Percentiles rank a stretch among this genome's conserved stretches.
phyloP scores from a whole-genome alignment of 2,888 invertebrate species.

The Tethea ocularis region DNA sequence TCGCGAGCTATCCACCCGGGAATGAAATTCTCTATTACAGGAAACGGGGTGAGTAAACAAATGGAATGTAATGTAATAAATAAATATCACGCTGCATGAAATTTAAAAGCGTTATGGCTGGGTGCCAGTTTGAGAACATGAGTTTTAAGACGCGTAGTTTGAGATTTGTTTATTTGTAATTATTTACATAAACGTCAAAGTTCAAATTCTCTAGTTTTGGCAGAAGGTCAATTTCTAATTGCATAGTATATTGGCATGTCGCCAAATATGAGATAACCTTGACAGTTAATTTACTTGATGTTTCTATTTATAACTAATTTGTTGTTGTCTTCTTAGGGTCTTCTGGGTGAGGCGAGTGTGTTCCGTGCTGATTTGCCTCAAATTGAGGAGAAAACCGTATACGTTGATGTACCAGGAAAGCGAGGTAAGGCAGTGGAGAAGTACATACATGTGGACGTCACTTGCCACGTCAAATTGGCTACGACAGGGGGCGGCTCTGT shows the following conservation, averaged over 20 bases:
- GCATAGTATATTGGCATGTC: constrained; percentile 45
- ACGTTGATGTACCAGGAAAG: constrained; percentile 80
- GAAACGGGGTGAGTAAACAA: constrained; percentile 79
- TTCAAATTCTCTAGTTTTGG: constrained; percentile 44
- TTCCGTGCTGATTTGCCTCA: constrained; percentile 88
- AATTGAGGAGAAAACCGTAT: constrained; percentile 85
- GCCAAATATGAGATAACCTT: constrained; percentile 48
- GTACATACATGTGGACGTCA: constrained; percentile 87
- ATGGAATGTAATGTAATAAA: neutral
- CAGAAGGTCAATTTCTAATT: constrained; percentile 51
- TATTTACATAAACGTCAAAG: constrained; percentile 40
- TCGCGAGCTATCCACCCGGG: constrained; percentile 86
- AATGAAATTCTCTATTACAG: constrained; percentile 86
- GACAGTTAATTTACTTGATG: constrained; percentile 33
- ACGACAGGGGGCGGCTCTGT: constrained; percentile 84
- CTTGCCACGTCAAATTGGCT: constrained; percentile 85
- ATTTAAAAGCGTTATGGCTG: constrained; percentile 30
- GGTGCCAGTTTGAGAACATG: constrained; percentile 31
- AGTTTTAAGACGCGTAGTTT: constrained; percentile 18
- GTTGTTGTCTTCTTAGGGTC: constrained; percentile 59
- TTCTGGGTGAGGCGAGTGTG: constrained; percentile 86
- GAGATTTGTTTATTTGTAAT: constrained; percentile 44
- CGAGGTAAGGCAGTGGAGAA: constrained; percentile 83
- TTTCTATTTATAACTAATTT: constrained; percentile 35
- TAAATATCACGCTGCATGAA: neutral